Evolutionary conservation across 92 coral and sea anemone genomes (phyloP), one percentile per base, ranked within the genome.

Genomic region (Pocillopora meandrina): DNA sequence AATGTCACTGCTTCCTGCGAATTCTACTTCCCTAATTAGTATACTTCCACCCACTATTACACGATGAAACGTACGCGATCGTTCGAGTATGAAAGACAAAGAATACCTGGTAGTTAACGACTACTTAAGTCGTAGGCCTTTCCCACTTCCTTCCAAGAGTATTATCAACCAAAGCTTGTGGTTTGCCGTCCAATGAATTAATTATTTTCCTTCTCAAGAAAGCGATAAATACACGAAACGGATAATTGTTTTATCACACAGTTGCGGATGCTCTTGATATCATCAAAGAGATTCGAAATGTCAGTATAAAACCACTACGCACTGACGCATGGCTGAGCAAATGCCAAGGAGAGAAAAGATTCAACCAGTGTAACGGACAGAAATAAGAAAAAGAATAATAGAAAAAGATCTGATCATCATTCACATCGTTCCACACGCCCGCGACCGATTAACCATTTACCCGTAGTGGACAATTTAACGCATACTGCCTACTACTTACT

Each of bases 211-310:
- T 52, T 55, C 9, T 20, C n/a, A 63, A 42, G 49, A 42, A 42
- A 65, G 74, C 35, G 35, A 75, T 66, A 68, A 42, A 42, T 49
- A 10, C 56, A 60, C 16, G 62, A 74, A 73, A 62, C 49, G 80
- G 86, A 83, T 72, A 82, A 82, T 82, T 82, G 73, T 61, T 63
- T 71, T 72, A 72, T 82, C 71, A 74, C 26, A 71, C 42, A 82
- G 63, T 75, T 83, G 86, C 86, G 73, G 86, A 42, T 42, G 49
- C 65, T 56, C 80, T 83, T 83, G 86, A 63, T 73, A 83, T 63
- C 52, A 58, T 83, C 79, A 73, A 65, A 42, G 35, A 79, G 36
- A 59, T 59, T 59, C 3, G 42, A 11, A 60, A 82, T 73, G 86
- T 71, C 85, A 81, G 60, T 71, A 42, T 42, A 33, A 71, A 12